These are phyloP conservation scores for Pterobdella sp. DNA, from an alignment of 2,888 invertebrate species.

Conservation along the genomic window DNA sequence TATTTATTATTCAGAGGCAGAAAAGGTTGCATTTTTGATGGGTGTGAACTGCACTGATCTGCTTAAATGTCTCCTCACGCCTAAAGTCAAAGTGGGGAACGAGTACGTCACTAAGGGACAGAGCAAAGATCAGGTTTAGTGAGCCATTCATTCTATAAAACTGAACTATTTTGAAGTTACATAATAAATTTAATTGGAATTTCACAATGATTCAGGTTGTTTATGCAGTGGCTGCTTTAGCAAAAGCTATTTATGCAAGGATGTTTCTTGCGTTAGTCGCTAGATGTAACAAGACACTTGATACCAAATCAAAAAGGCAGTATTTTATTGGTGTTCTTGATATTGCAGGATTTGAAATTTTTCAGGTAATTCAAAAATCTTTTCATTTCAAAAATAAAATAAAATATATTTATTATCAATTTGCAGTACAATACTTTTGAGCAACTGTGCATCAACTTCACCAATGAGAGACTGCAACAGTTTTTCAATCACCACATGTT, in stretches of 20 bases:
- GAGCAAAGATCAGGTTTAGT: conserved; percentile 69
- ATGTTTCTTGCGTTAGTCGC: conserved; percentile 77
- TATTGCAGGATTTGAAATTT: conserved; percentile 99
- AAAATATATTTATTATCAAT: not conserved
- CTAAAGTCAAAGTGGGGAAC: conserved; percentile 91
- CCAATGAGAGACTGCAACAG: conserved; percentile 93
- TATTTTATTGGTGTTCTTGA: conserved; percentile 99
- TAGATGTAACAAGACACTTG: conserved; percentile 98
- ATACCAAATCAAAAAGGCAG: conserved; percentile 95
- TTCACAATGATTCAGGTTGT: conserved; percentile 32
- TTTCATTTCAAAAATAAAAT: not conserved
- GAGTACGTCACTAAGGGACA: conserved; percentile 98
- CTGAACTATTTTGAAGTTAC: not conserved
- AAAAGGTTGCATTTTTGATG: conserved; percentile 81
- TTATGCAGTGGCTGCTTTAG: conserved; percentile 53
- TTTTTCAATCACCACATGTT: conserved; percentile 98
- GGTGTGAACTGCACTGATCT: conserved; percentile 77
- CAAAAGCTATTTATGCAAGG: conserved; percentile 53
- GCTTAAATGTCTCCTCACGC: conserved; percentile 72
- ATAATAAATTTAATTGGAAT: too few relatives aligned
- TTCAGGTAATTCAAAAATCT: conserved; percentile 60
- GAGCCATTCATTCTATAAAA: not conserved
- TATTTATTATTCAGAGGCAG: conserved; percentile 62
- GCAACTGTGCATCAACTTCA: conserved; percentile 96
- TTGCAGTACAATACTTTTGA: conserved; percentile 94